Evolutionary conservation across 2,888 invertebrate species (phyloP), one percentile per base, ranked within the genome.

Genomic region (Lochmaea crataegi): DNA sequence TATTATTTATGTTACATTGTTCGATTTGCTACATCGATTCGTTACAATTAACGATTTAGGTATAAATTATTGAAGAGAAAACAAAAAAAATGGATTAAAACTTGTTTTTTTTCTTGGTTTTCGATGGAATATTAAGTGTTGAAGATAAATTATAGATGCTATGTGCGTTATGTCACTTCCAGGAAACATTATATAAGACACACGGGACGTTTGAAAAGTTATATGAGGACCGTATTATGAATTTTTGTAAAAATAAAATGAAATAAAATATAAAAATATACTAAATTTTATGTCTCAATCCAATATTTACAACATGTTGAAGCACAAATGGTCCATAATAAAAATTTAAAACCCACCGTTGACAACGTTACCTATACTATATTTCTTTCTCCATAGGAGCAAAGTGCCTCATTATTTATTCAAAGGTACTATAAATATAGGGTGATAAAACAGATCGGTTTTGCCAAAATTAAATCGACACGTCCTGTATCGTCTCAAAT

Each of bases 111-210:
- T 38, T 7, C 22, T 9, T 38, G 32, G 32, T 56, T 56, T 56
- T 56, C 56, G 10, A 32, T 32, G 58, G 57, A 11, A n/a, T 22
- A 57, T 12, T 18, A 57, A 22, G 12, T 12, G n/a, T 58, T n/a
- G n/a, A n/a, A 26, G 26, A 32, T n/a, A 32, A n/a, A 58, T 32
- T 32, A 16, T 58, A 32, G n/a, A 58, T 58, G 26, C 58, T n/a
- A 32, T 12, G 58, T 32, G 58, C 58, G 7, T 32, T 57, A 58
- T 32, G 26, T 5, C n/a, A 58, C 58, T 58, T 32, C 26, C 58
- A 58, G 58, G 58, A 58, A 58, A 58, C 32, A 18, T 51, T 53
- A 53, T 53, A 53, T 16, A 51, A 16, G 51, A 53, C 53, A 53
- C 53, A 51, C 3, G 16, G 48, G 53, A 18, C 16, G 16, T 10